Conservation (phyloP, 2,888 invertebrate species). For the Mimachlamys varia region DNA sequence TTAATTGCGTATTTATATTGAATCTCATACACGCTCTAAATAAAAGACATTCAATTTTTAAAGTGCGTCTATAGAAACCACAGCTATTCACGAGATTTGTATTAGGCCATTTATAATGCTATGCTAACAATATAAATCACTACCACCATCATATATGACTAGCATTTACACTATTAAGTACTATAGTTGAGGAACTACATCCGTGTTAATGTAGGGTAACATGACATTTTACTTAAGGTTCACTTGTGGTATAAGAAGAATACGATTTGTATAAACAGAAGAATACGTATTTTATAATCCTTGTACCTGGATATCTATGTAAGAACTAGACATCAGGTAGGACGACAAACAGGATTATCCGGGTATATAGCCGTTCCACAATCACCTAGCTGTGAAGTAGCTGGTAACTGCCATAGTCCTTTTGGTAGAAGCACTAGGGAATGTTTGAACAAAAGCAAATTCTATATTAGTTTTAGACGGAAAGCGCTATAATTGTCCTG, state of each 20-base stretch:
- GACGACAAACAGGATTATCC: background rate
- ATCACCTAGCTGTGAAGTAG: background rate
- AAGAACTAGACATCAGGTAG: background rate
- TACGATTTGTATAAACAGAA: background rate
- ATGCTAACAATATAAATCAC: background rate
- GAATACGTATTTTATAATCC: background rate
- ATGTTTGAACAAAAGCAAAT: slow-evolving; percentile 20
- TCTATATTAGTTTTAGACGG: slow-evolving; percentile 24
- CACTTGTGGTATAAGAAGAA: no score
- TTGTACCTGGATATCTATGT: background rate
- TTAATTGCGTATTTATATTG: no score
- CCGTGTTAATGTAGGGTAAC: background rate
- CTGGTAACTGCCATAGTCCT: background rate
- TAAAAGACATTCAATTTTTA: no score
- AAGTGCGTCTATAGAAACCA: background rate
- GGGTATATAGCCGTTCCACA: background rate
- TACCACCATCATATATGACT: background rate
- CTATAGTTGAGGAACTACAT: background rate
- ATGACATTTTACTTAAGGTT: background rate
- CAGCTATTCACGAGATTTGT: background rate
- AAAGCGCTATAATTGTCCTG: background rate
- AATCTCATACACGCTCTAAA: no score
- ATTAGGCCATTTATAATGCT: background rate
- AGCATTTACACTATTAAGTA: background rate
- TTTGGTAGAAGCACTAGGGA: background rate